Base-by-base conservation (phyloP, 2,113 vertebrate genomes). In the Trematocara unimaculatum region DNA sequence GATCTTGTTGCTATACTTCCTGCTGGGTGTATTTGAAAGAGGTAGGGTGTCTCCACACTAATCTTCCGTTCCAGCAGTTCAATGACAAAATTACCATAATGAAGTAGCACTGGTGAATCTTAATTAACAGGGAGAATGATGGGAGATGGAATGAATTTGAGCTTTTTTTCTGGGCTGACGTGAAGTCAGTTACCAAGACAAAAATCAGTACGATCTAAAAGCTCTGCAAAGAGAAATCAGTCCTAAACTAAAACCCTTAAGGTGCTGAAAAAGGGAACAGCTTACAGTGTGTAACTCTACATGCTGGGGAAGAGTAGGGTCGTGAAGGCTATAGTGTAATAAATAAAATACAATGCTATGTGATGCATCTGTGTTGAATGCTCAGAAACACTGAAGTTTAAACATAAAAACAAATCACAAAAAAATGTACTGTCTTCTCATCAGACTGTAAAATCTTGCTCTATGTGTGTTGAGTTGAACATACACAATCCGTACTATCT, bases 81-180 rank as follows among this genome's bases (percentile, higher is more conserved):
- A 89, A 54, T 92, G 82, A 89, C 60, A 84, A 72, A 86, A 88
- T 88, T 87, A 88, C 78, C 80, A 83, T 77, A 85, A 83, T 81
- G 47, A 92, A 89, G 86, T 85, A 81, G 80, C 77, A 58, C 74
- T 58, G 79, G 85, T 87, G 49, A 88, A 90, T 87, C 88, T 77
- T 45, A 85, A 92, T 90, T 80, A 80, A 20, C 45, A 51, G 29
- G 58, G 31, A 79, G 45, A 90, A 85, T 74, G 45, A 77, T 79
- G 13, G 17, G 17, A 54, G 42, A 79, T 55, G 62, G 70, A 70
- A 79, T 53, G 13, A 58, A 47, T 79, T 64, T 81, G 5, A 29
- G 70, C n/a, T 23, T 42, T 81, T 81, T 83, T 60, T 58, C 35
- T 55, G 55, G 42, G 81, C 23, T 85, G 83, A 90, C 49, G 67